Percentiles rank a stretch among this genome's conserved stretches.
Evolutionary conservation across 2,888 invertebrate species (phyloP).

Genomic region (Volucella zonaria): DNA sequence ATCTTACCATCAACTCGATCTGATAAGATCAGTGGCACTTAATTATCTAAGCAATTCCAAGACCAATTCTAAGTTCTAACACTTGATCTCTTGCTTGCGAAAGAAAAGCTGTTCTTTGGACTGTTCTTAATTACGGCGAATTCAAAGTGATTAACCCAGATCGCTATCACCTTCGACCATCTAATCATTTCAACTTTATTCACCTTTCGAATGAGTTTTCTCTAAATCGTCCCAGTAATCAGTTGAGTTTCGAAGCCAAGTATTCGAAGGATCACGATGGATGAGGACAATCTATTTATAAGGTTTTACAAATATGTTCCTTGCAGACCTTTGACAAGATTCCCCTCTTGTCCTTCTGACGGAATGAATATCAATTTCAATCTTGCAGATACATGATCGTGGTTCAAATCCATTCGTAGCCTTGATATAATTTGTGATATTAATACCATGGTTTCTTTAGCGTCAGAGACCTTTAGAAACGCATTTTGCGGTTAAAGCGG

Average conservation of each 20-base stretch:
- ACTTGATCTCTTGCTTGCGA: conserved; percentile 49
- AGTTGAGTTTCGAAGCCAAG: too few relatives aligned
- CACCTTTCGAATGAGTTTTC: too few relatives aligned
- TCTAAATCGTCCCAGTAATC: too few relatives aligned
- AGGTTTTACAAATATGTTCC: too few relatives aligned
- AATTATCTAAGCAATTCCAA: conserved; percentile 39
- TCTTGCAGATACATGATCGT: conserved; percentile 35
- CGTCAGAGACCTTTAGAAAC: conserved; percentile 46
- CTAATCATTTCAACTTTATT: neutral
- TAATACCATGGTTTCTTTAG: conserved; percentile 10
- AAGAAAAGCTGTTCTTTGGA: conserved; percentile 61
- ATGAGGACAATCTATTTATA: conserved; percentile 1
- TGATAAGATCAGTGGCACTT: conserved; percentile 49
- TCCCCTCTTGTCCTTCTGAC: conserved; percentile 55
- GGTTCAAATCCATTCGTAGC: conserved; percentile 49
- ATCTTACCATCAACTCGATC: conserved; percentile 35
- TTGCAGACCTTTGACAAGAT: too few relatives aligned
- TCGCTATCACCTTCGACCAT: conserved; percentile 48
- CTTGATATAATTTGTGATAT: conserved; percentile 35
- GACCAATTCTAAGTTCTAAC: conserved; percentile 13
- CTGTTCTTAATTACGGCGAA: conserved; percentile 55
- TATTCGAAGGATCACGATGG: conserved; percentile 5
- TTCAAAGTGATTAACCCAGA: conserved; percentile 47
- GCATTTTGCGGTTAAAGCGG: conserved; percentile 33
- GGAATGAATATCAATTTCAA: conserved; percentile 67